Evolutionary conservation across 2,113 vertebrate genomes (phyloP).

Genomic region (Tamias sibiricus): DNA sequence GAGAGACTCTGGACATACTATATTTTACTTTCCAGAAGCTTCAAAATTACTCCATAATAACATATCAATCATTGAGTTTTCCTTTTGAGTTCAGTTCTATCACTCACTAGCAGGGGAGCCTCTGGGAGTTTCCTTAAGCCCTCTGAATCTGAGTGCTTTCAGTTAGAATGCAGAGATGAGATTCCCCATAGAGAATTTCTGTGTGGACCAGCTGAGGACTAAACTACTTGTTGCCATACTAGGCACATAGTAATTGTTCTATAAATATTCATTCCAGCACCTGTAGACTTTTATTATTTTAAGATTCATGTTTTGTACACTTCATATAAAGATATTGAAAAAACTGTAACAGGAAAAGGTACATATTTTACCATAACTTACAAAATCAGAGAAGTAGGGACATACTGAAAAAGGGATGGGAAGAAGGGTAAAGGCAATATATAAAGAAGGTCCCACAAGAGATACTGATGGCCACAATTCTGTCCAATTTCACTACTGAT

Average conservation of each 20-base stretch:
- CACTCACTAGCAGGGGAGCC: neutral
- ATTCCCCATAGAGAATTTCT: neutral
- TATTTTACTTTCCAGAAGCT: constrained; percentile 16
- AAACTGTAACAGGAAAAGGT: constrained; percentile 15
- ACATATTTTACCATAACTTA: neutral
- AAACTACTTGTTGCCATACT: neutral
- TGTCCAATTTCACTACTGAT: neutral
- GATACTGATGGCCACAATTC: neutral
- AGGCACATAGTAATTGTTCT: neutral
- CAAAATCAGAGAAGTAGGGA: neutral
- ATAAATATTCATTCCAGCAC: neutral
- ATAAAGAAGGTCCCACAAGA: neutral
- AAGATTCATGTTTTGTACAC: neutral
- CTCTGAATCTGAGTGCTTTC: neutral
- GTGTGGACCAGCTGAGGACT: neutral
- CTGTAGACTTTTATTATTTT: neutral
- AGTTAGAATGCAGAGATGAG: neutral
- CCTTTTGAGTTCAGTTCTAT: neutral
- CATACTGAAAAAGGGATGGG: neutral
- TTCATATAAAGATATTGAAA: neutral
- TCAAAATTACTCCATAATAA: neutral
- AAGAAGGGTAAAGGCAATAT: neutral
- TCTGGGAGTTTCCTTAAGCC: neutral
- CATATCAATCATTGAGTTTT: neutral
- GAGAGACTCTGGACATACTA: neutral